Base-by-base conservation (phyloP, 2,113 vertebrate genomes). In the Urocynchramus pylzowi region DNA sequence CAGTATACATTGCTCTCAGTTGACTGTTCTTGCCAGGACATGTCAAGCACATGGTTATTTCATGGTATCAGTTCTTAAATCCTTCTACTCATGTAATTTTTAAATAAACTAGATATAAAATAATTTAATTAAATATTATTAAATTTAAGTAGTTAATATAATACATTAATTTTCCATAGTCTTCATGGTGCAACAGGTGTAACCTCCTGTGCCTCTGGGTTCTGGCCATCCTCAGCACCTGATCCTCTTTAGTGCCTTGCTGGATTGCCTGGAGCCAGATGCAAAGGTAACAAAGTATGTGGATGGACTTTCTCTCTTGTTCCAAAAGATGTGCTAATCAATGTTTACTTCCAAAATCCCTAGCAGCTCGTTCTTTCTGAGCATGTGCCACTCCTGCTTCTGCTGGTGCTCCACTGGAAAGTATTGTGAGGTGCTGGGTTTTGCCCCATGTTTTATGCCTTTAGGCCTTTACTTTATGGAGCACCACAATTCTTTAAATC, bases 331-430 rank as follows among this genome's bases (percentile, higher is more conserved):
- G 21, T 30, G 26, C 37, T 21, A 60, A 30, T 9, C 0, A 2
- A 14, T 26, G 39, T 24, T 59, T 35, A 26, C 8, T 87, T 70
- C 22, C 50, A 67, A 44, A 84, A 78, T 17, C 13, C 1, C 13
- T 26, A 88, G 31, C 16, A 80, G 26, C 17, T 74, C 37, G 19
- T 74, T 47, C 41, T 65, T 15, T 52, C n/a, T 8, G 1, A n/a
- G n/a, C 16, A 23, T 0, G 0, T 16, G 16, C 11, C 37, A 13
- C 22, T 69, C 33, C 33, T 61, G 31, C 33, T 44, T 33, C 73
- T 84, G 31, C 50, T 27, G 60, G 6, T 41, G 35, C 41, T 64
- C 24, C 49, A 18, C 11, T 1, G 5, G 64, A 65, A 61, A 47
- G 26, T 0, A 2, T 8, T 22, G 16, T 0, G 3, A 77, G 31